phyloP scores from a whole-genome alignment of 2,888 invertebrate species.

The Orthonychiurus folsomi region DNA sequence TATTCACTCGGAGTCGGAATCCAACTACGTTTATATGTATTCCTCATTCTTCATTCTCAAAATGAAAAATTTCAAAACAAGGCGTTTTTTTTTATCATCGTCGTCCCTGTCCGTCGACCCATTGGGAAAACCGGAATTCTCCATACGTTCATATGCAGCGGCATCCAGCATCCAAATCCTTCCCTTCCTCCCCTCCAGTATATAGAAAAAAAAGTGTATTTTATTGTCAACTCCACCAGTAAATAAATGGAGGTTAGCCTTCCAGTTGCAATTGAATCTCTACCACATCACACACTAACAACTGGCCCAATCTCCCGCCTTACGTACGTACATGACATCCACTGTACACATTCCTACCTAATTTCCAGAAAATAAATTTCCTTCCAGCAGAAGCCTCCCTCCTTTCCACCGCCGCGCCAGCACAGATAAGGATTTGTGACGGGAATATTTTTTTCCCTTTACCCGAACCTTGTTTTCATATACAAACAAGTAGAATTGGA shows the following conservation, averaged over 20 bases:
- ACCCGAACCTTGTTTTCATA: too few species aligned
- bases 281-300: too few species aligned
- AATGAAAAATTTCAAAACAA: neutral
- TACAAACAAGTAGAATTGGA: too few species aligned
- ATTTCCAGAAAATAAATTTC: neutral
- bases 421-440: neutral
- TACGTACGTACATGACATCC: neutral
- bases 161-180: too few species aligned
- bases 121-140: neutral
- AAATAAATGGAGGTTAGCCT: neutral
- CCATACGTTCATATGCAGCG: too few species aligned
- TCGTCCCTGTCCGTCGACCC: too few species aligned
- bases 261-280: too few species aligned
- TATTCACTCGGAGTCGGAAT: neutral
- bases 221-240: neutral
- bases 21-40: neutral
- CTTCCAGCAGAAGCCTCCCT: too few species aligned
- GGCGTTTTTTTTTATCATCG: too few species aligned
- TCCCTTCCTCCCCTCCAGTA: neutral
- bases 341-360: constrained; percentile 9
- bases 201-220: neutral
- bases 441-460: neutral
- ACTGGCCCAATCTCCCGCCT: too few species aligned
- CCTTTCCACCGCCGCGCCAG: too few species aligned
- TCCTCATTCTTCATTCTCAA: neutral